Evolutionary conservation across 2,888 invertebrate species (phyloP), one percentile per base, ranked within the genome.

Genomic region (Zaprionus bogoriensis): DNA sequence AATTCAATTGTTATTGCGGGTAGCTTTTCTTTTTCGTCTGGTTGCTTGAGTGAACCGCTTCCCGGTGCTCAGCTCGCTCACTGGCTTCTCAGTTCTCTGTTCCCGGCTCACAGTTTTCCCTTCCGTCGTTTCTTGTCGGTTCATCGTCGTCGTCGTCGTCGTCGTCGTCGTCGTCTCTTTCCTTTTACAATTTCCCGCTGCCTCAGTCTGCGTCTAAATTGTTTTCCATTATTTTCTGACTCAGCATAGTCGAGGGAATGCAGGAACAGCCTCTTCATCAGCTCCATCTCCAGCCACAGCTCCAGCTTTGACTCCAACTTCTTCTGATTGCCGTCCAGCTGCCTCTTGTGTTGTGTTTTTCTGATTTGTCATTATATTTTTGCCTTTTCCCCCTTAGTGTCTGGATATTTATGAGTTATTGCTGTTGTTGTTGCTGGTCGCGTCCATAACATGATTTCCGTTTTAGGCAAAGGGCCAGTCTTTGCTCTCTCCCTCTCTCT

Each of bases 341-440:
- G 74, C 65, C 67, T 59, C 61, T 74, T 66, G 48, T 47, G 60
- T 66, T 75, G 64, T 65, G 64, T 65, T 74, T 76, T 77, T 77
- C 77, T 77, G 83, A 81, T 81, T 82, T 81, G 80, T 82, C 80
- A 81, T 81, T 82, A 82, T 81, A 81, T 73, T 66, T 72, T 50
- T 54, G 63, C 60, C 41, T 19, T 5, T 28, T 27, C 58, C 46
- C n/a, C 45, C 51, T n/a, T 19, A 1, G 30, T 14, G 55, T 59
- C 67, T 64, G 57, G 59, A 64, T 65, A 71, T 78, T 78, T 79
- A 80, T 79, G 78, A 79, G 74, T 79, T 79, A 74, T 78, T 63
- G 66, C 58, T 58, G 42, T 58, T 66, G 17, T 39, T 51, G 10
- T 23, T 63, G 58, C 22, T 52, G 55, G 67, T 63, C 67, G 67